Evolutionary conservation across 2,797 vertebrate genomes (phyloP), one percentile per base, ranked within the genome.

Genomic region (Benthosema pterotum): DNA sequence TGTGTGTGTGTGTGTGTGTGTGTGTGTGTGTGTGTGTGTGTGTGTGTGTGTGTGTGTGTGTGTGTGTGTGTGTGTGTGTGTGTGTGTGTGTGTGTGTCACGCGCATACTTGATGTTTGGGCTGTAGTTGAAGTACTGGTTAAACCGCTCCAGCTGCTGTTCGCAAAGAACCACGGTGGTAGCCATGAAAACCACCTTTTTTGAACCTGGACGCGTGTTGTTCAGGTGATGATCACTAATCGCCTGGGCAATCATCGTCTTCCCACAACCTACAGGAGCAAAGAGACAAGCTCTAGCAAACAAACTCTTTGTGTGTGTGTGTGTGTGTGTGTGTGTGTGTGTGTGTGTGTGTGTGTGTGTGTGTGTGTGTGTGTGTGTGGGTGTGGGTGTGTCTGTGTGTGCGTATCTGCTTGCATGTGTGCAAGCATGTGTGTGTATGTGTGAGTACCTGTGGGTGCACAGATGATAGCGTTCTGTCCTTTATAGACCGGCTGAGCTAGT

Each of bases 131-230:
- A 94, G 71, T 94, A 66, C 0, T 85, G 7, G 8, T 57, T 66
- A 77, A 94, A 94, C 15, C 89, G 80, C 1, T 64, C 75, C 71
- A 78, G 87, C 79, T 95, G 94, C 50, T 95, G 94, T 15, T 93
- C 85, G 1, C 90, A 94, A 5, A 94, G 87, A 15, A 92, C 92
- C 49, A 94, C 71, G 32, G 91, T 90, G n/a, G 83, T 83, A 48
- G 88, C 88, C 69, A 93, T 85, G 67, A 93, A 92, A 17, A 85
- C 88, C 60, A 93, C 55, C 51, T 1, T 5, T 28, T 28, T 28
- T 28, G 25, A 28, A 28, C 25, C 60, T 11, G 0, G 76, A 22
- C 4, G 19, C 19, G 19, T 4, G 19, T 2, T 84, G 52, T 79
- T 76, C 38, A 94, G 86, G 79, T 95, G 94, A 59, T 90, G 72